Evolutionary conservation across 2,888 invertebrate genomes (phyloP), one percentile per base, ranked within the genome.

Genomic region (Leucophenga maculata): DNA sequence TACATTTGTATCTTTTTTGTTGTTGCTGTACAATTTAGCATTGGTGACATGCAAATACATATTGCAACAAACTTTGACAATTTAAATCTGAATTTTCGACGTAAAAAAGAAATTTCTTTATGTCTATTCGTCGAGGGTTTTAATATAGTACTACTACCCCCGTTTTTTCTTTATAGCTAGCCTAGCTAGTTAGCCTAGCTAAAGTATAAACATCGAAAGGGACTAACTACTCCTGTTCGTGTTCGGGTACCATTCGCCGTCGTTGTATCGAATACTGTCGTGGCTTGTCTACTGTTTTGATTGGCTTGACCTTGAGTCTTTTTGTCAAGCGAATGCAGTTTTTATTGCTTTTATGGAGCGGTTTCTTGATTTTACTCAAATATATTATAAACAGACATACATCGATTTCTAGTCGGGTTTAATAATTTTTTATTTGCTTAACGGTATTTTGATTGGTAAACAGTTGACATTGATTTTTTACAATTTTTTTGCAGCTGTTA

Each of bases 301-400:
- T 84, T 81, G 75, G 70, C 73, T 75, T 82, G 83, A 84, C 84
- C 84, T 84, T 84, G 85, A 73, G 39, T n/a, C 64, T 72, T 68
- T 73, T 80, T 77, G 77, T 80, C 80, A 79, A 78, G 75, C 73
- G 72, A 64, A 68, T 77, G 59, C 59, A 32, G 22, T 59, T 59
- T 59, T 59, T 39, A 11, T 39, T 39, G 3, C 3, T 6, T 39
- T 11, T 39, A 6, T 39, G n/a, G n/a, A n/a, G n/a, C n/a, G n/a
- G n/a, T n/a, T n/a, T n/a, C n/a, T n/a, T n/a, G n/a, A 32, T n/a
- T n/a, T 39, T 39, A 2, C 16, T n/a, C 59, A 32, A 32, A 59
- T 59, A 26, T 31, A 26, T 4, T 26, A 26, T 26, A 26, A n/a
- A n/a, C n/a, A n/a, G 57, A 59, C 59, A 59, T n/a, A 26, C 32